Conservation (phyloP, 2,888 invertebrate species). For the Phlogophora meticulosa region DNA sequence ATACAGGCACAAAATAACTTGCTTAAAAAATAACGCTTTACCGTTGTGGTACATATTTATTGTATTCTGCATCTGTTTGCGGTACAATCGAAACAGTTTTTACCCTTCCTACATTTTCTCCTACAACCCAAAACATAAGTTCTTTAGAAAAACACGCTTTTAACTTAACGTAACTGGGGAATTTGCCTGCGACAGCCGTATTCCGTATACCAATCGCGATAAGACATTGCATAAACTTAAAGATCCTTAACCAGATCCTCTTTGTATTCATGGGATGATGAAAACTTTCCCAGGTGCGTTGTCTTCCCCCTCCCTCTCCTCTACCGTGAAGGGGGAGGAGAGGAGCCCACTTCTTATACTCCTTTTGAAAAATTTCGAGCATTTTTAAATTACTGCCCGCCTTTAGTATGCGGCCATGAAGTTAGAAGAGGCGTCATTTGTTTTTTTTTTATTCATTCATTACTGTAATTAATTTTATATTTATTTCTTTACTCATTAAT, state of each 20-base stretch:
- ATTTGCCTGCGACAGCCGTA: slow-evolving; percentile 48
- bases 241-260: slow-evolving; percentile 74
- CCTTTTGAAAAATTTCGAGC: slow-evolving; percentile 79
- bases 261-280: slow-evolving; percentile 87
- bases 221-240: slow-evolving; percentile 66
- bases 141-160: slow-evolving; percentile 14
- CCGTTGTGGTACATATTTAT: not conserved
- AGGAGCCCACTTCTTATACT: slow-evolving; percentile 63
- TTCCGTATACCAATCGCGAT: slow-evolving; percentile 61
- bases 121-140: slow-evolving; percentile 13
- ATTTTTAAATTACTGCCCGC: slow-evolving; percentile 82
- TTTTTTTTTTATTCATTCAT: slow-evolving; percentile 8
- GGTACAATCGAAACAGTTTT: not conserved
- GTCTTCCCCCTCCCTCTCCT: slow-evolving; percentile 60
- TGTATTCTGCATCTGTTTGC: not conserved
- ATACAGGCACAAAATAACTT: not conserved
- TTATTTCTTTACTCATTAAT: too few species aligned
- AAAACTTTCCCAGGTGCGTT: slow-evolving; percentile 82
- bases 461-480: not conserved
- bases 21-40: not conserved
- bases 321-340: slow-evolving; percentile 44
- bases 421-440: slow-evolving; percentile 34
- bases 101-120: not conserved
- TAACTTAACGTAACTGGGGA: slow-evolving; percentile 18
- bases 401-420: slow-evolving; percentile 71